Evolutionary conservation across 2,888 invertebrate species (phyloP).

Genomic region (Syrphus vitripennis): DNA sequence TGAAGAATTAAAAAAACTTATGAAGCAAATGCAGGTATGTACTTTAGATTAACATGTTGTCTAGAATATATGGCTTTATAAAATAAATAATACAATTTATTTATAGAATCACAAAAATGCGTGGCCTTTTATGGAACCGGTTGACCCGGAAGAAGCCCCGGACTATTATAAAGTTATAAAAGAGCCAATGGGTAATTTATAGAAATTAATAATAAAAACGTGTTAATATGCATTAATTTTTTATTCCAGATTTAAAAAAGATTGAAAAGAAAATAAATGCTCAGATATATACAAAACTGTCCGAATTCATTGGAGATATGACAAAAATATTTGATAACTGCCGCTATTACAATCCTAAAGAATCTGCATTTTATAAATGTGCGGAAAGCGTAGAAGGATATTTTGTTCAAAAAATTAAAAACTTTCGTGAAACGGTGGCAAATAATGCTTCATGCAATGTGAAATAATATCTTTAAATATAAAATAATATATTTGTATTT

Average conservation of each 20-base stretch:
- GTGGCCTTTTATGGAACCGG: slow-evolving; percentile 99
- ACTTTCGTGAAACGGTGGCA: slow-evolving; percentile 89
- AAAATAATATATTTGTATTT: slow-evolving; percentile 12
- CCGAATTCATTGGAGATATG: slow-evolving; percentile 98
- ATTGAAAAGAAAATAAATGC: slow-evolving; percentile 93
- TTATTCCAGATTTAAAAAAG: slow-evolving; percentile 92
- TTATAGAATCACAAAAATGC: slow-evolving; percentile 94
- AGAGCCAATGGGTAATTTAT: slow-evolving; percentile 94
- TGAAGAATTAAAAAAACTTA: slow-evolving; percentile 90
- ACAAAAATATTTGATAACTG: slow-evolving; percentile 99
- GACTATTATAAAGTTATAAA: slow-evolving; percentile 98
- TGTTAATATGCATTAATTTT: slow-evolving; percentile 15
- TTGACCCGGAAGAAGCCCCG: slow-evolving; percentile 97
- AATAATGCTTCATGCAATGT: slow-evolving; percentile 27
- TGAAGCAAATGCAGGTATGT: slow-evolving; percentile 92
- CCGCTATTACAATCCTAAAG: slow-evolving; percentile 97
- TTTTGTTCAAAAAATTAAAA: slow-evolving; percentile 96
- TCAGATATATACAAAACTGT: slow-evolving; percentile 91
- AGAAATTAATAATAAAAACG: background rate
- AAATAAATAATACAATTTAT: background rate
- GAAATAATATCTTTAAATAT: slow-evolving; percentile 17
- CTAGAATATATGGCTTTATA: background rate
- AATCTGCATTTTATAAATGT: slow-evolving; percentile 97
- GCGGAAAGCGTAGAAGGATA: slow-evolving; percentile 97
- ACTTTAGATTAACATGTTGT: slow-evolving; percentile 25